Base-by-base conservation (phyloP, 2,797 vertebrate species). In the Graptemys geographica region DNA sequence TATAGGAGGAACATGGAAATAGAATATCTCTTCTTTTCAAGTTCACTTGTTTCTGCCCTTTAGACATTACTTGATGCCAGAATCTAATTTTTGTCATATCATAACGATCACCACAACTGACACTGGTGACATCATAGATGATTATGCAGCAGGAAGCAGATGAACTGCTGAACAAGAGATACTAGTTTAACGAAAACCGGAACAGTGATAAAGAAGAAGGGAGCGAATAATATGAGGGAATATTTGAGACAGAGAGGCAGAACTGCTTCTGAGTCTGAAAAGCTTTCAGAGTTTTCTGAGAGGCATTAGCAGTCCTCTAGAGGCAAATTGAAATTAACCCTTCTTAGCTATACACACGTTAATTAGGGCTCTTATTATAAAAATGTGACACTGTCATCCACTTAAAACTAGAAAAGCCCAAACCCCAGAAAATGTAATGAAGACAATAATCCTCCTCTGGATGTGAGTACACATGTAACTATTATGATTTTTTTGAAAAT, bases 401-500 rank as follows among this genome's bases (percentile, higher is more conserved):
- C 94, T 95, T 92, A 95, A 95, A 91, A 83, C 37, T 79, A 49
- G 2, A 79, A 78, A 28, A 92, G 47, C 89, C 82, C 87, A 95
- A 31, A 9, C 4, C 74, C 49, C 65, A 92, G 93, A 79, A 90
- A 89, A 88, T 79, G 21, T 69, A 90, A 74, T n/a, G 33, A 94
- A 90, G 84, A 93, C 95, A 90, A 81, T 82, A 93, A 95, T 87
- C 55, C 57, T 90, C 79, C 78, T 86, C 56, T 95, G 81, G 87
- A n/a, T 80, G n/a, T 85, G 90, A 95, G 96, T 94, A 94, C 95
- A 94, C 79, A 90, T 95, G 82, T 90, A 92, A 93, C 59, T 93
- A 91, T 93, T 92, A 93, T 74, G 90, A 84, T 62, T 90, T 53
- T n/a, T 92, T 96, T 93, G 85, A 93, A 89, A 95, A 15, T 88